phyloP scores from a whole-genome alignment of 2,797 vertebrate species.

The Catharus ustulatus region DNA sequence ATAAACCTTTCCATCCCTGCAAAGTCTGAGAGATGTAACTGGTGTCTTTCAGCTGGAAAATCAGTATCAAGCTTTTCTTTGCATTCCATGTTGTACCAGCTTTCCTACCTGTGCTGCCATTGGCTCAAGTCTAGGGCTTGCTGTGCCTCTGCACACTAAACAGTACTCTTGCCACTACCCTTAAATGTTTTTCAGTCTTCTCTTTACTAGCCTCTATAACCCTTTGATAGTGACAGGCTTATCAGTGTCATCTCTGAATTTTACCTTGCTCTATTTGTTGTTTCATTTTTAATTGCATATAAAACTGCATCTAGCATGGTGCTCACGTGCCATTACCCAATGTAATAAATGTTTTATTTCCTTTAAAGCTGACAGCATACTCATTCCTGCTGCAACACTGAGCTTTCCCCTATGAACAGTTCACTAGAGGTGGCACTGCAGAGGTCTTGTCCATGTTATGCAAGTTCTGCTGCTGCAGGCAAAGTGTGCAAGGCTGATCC shows the following conservation, averaged over 20 bases:
- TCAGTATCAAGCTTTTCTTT: neutral
- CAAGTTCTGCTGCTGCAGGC: neutral
- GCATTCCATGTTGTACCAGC: neutral
- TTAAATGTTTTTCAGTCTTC: neutral
- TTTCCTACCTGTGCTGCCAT: neutral
- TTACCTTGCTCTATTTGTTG: neutral
- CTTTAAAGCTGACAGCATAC: neutral
- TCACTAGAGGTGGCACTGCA: neutral
- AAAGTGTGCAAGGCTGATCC: neutral
- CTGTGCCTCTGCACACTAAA: neutral
- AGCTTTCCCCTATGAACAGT: neutral
- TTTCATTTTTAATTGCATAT: neutral
- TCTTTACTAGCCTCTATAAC: neutral
- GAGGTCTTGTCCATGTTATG: fast-evolving
- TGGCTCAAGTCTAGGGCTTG: neutral
- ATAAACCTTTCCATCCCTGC: neutral
- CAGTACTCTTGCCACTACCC: neutral
- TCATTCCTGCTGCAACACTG: neutral
- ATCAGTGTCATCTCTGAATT: neutral
- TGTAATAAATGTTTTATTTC: neutral
- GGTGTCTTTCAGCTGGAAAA: neutral
- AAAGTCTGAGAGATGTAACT: neutral
- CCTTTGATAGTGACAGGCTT: neutral
- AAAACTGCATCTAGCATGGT: neutral
- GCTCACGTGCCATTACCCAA: neutral